A percentile compares a stretch with the other conserved stretches of the same genome.
phyloP scores from a whole-genome alignment of 2,888 invertebrate genomes.

The Tupiocoris notatus region DNA sequence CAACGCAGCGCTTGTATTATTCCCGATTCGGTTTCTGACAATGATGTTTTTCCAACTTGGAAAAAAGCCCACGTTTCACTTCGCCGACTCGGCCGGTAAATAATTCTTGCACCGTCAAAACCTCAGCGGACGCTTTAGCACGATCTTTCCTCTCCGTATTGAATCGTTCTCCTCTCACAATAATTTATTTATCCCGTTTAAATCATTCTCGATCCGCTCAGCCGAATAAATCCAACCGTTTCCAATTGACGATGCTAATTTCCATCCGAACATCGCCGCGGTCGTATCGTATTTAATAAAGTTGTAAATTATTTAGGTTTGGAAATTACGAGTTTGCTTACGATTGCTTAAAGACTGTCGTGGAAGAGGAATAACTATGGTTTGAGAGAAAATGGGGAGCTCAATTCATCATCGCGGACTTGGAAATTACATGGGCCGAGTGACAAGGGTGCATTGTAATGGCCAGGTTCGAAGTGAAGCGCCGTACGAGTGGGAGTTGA shows the following conservation, averaged over 20 bases:
- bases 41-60: slow-evolving; percentile 2
- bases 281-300: slow-evolving; percentile 12
- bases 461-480: not conserved
- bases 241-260: not conserved
- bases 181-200: not conserved
- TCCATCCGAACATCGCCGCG: not conserved
- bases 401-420: not conserved
- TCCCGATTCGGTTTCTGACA: slow-evolving; percentile 3
- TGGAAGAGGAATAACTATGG: not conserved
- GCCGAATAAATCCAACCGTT: not conserved
- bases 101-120: slow-evolving; percentile 1
- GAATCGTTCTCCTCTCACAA: not conserved
- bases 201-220: not conserved
- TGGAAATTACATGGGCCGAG: not conserved
- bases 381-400: not conserved
- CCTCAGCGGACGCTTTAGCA: not conserved
- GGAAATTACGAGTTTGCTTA: not conserved
- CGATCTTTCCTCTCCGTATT: not conserved
- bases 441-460: slow-evolving; percentile 12
- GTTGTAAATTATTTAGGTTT: slow-evolving; percentile 6
- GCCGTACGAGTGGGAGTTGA: not conserved
- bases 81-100: slow-evolving; percentile 6
- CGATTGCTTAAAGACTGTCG: not conserved
- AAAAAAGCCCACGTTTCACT: slow-evolving; percentile 9
- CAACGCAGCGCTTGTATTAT: not conserved